Evolutionary conservation across 2,797 vertebrate species (phyloP).

Genomic region (Sus cebifrons): DNA sequence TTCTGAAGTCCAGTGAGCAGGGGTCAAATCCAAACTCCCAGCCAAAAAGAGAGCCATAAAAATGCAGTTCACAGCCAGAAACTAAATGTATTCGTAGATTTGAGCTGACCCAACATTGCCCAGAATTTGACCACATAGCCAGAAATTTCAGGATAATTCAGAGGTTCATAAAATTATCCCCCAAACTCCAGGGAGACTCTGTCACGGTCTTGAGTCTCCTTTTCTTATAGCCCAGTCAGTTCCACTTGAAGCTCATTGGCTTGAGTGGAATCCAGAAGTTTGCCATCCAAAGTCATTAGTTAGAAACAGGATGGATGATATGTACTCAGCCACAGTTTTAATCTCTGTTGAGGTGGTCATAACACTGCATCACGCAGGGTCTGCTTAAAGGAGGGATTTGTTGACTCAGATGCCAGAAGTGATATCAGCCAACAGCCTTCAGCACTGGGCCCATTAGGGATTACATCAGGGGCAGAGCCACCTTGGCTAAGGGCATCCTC

Average conservation of each 20-base stretch:
- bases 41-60: neutral
- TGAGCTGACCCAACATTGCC: neutral
- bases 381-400: neutral
- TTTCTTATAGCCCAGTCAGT: neutral
- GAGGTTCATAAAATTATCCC: neutral
- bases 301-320: neutral
- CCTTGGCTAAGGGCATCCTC: neutral
- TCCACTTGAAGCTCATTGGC: neutral
- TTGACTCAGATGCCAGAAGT: neutral
- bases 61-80: neutral
- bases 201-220: neutral
- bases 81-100: neutral
- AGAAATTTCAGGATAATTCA: slow-evolving; percentile 1
- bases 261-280: neutral
- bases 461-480: neutral
- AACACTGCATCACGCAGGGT: neutral
- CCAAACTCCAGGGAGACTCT: neutral
- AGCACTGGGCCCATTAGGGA: neutral
- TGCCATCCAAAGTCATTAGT: neutral
- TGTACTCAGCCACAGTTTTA: neutral
- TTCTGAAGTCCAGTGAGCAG: neutral
- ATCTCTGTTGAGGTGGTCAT: neutral
- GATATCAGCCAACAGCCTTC: neutral
- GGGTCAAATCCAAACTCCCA: neutral
- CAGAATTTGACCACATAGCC: neutral